Percentiles rank a stretch among this genome's conserved stretches.
Evolutionary conservation across 1,140 invertebrate genomes (phyloP).

Genomic region (Lysiphlebus fabarum): DNA sequence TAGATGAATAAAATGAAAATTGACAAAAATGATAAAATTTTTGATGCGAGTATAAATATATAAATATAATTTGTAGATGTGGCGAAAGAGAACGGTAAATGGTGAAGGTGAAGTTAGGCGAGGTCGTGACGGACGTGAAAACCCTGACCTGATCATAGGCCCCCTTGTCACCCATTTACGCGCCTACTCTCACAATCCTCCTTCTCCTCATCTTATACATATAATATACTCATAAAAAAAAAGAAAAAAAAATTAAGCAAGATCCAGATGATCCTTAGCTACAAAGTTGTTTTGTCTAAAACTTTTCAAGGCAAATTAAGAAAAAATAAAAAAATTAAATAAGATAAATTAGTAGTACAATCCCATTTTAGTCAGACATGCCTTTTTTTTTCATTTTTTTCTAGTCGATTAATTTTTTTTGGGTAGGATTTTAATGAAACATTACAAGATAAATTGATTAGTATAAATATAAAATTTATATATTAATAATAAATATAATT

Average conservation of each 20-base stretch:
- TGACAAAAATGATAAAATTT: too few species aligned
- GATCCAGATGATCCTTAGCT: background rate
- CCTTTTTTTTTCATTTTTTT: too few species aligned
- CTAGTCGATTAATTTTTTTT: background rate
- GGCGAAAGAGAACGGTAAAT: constrained; percentile 20
- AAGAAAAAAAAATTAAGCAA: background rate
- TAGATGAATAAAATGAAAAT: too few species aligned
- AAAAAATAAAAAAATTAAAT: background rate
- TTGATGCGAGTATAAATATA: too few species aligned
- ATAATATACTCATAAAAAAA: constrained; percentile 13
- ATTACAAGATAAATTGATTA: too few species aligned
- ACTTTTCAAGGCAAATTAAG: constrained; percentile 3
- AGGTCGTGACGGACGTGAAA: constrained; percentile 39
- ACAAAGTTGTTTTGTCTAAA: constrained; percentile 23
- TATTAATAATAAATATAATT: background rate
- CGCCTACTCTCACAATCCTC: constrained; percentile 22
- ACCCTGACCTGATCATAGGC: constrained; percentile 45
- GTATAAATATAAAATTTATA: background rate
- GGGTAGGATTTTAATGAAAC: background rate
- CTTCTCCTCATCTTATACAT: constrained; percentile 12
- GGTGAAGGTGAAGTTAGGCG: constrained; percentile 34
- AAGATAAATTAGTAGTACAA: too few species aligned
- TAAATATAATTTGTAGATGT: background rate
- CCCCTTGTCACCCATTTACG: constrained; percentile 20
- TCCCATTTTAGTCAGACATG: too few species aligned